Base-by-base conservation (phyloP, 92 coral and sea anemone genomes). In the Porites lobata region DNA sequence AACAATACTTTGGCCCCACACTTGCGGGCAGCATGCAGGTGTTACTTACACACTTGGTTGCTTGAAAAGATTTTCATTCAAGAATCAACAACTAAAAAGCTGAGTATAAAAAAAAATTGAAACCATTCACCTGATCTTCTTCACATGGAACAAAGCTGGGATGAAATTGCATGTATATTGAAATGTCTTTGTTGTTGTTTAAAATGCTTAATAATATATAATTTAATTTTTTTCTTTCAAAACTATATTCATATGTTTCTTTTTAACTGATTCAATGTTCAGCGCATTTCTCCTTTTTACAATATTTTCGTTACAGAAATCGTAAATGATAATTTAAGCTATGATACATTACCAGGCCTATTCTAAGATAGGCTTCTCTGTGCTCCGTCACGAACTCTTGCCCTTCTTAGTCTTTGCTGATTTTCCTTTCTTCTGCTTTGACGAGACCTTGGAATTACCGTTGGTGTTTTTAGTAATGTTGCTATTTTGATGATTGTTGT, bases 131-230 rank as follows among this genome's bases (percentile, higher is more conserved):
- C 12, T 7, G 52, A 50, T 9, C 50, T 6, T 18, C 13, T 10
- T 73, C 56, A 47, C 19, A 19, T 64, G 65, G 9, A 70, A 57
- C 63, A 15, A 57, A 80, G 32, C 61, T 26, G 9, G 54, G 5
- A 24, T 72, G 50, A 59, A 9, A 67, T 68, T 15, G 22, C 15
- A 52, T 53, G 15, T 14, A 81, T 67, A 69, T 15, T 54, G 18
- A 6, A 18, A 61, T 38, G 4, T 24, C 56, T 81, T 58, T 69
- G 19, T 50, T 26, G 68, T 81, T 82, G 20, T 50, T 74, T 83
- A 72, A 83, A 83, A 77, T 72, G 72, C 73, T 72, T 63, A 72
- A 83, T 83, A 65, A 43, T 83, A 63, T 80, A 83, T 72, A 83
- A 50, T 62, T 50, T 73, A 19, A 8, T 72, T n/a, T 29, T 74